Percentiles rank a stretch among this genome's conserved stretches.
Conservation (phyloP, 2,113 vertebrate species). For the Micromys minutus region DNA sequence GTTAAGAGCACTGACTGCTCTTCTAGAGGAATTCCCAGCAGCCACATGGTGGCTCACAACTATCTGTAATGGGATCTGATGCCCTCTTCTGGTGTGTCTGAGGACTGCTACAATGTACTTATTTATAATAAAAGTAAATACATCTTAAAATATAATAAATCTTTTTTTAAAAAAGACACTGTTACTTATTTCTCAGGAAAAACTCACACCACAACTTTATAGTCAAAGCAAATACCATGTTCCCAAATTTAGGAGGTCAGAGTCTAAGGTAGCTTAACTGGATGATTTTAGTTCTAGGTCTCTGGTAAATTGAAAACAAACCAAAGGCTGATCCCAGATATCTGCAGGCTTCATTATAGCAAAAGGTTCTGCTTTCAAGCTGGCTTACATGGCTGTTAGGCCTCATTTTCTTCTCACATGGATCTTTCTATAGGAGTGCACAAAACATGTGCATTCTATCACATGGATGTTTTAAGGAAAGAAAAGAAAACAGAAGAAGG, state of each 20-base stretch:
- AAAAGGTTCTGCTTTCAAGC: background rate
- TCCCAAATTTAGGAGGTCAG: background rate
- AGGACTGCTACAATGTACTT: no score
- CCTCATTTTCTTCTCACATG: background rate
- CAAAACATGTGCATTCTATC: background rate
- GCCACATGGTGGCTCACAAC: no score
- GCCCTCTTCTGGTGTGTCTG: no score
- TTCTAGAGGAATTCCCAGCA: no score
- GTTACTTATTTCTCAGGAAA: background rate
- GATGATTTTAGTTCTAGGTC: background rate
- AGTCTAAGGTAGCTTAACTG: background rate
- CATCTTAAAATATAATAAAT: no score
- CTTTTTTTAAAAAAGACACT: background rate
- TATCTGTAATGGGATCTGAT: no score
- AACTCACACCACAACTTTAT: background rate
- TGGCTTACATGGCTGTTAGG: background rate
- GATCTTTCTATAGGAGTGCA: background rate
- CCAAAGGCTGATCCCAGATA: background rate
- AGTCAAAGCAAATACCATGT: constrained; percentile 20
- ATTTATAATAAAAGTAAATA: no score
- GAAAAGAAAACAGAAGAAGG: background rate
- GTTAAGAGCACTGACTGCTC: no score
- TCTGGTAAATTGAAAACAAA: background rate
- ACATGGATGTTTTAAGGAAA: background rate
- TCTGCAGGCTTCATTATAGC: background rate